Base-by-base conservation (phyloP, 2,888 invertebrate species). In the Camptogramma bilineatum region DNA sequence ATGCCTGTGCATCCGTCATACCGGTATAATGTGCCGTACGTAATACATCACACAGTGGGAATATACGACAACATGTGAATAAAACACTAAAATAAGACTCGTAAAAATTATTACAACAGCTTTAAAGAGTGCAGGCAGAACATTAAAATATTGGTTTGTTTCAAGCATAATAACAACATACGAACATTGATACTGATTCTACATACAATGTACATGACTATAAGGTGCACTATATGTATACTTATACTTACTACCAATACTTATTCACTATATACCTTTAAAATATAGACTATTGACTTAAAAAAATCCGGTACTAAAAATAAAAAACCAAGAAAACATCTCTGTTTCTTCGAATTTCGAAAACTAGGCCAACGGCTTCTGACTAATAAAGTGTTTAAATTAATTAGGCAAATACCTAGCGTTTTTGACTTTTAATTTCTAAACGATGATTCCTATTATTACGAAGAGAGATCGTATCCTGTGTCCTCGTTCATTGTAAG, bases 1-100 rank as follows among this genome's bases (percentile, higher is more conserved):
- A 83, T 76, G 82, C 76, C 52, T 75, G 78, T 76, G 80, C 81
- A 82, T 85, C 84, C 84, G 82, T 81, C 84, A 79, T 78, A 77
- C 75, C 67, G 70, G 68, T 42, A 67, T 65, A 50, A 54, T 28
- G 44, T 24, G 44, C 44, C 44, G 24, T 53, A 21, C 44, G 24
- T 53, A 21, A 44, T 44, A 44, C 17, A 44, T 44, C 34, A 19
- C 9, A 28, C 31, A 31, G 18, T 47, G 31, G 19, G 31, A 34
- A 47, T 31, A 31, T 19, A 51, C 28, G 16, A 2, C 48, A 50
- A 19, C 13, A 21, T 46, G 10, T 9, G 8, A 31, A 5, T 9
- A 31, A 1, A 31, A 31, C 8, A 31, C 10, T 31, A 9, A 9
- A 31, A 9, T 9, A 10, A 10, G 31, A 21, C 4, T 3, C 31